Conservation (phyloP, 2,797 vertebrate genomes). For the Channa striata region DNA sequence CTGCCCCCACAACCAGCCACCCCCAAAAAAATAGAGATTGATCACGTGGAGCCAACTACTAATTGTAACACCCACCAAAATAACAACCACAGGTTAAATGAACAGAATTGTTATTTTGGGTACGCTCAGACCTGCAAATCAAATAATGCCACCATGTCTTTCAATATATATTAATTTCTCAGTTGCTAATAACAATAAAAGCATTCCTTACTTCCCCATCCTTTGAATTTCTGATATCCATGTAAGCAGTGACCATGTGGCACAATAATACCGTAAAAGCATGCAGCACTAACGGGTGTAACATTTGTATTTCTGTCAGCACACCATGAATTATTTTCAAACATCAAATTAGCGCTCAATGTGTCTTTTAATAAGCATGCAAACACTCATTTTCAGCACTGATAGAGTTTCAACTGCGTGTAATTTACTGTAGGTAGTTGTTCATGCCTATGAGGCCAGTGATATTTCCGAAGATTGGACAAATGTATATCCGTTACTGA, state of each 20-base stretch:
- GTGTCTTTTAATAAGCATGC: constrained; percentile 62
- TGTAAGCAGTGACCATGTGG: constrained; percentile 16
- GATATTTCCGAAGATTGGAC: constrained; percentile 37
- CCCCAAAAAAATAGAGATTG: too few species aligned
- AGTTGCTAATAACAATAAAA: background rate
- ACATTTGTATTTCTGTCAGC: constrained; percentile 58
- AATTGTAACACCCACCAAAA: background rate
- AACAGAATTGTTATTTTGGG: background rate
- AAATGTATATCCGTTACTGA: constrained; percentile 46
- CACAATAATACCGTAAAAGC: background rate
- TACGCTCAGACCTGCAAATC: background rate
- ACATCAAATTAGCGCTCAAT: constrained; percentile 32
- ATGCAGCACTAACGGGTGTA: constrained; percentile 28
- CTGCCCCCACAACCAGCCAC: too few species aligned
- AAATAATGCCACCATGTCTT: constrained; percentile 2
- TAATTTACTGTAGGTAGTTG: constrained; percentile 63
- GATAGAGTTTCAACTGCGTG: constrained; percentile 55
- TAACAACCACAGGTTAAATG: background rate
- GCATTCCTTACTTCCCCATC: too few species aligned
- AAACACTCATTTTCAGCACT: constrained; percentile 57
- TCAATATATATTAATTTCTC: background rate
- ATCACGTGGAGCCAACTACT: background rate
- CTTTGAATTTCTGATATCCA: background rate
- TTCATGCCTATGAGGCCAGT: constrained; percentile 23
- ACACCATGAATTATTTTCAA: constrained; percentile 57